A percentile compares a stretch with the other conserved stretches of the same genome.
Conservation (phyloP, 2,797 vertebrate species). For the Diplodus puntazzo region DNA sequence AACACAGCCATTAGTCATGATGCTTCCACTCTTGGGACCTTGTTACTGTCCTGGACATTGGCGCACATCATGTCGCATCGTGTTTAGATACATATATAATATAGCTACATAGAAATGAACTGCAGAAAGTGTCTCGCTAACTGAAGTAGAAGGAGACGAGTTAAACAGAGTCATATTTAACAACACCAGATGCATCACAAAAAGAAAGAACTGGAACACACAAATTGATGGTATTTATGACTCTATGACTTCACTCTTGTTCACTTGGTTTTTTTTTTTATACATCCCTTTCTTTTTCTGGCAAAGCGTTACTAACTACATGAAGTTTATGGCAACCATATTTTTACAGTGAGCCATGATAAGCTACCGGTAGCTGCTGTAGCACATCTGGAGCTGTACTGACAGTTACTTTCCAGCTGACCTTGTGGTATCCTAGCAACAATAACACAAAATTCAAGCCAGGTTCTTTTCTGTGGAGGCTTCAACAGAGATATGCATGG, state of each 20-base stretch:
- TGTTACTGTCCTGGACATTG: neutral
- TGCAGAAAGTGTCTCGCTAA: neutral
- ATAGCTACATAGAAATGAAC: neutral
- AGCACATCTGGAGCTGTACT: slow-evolving; percentile 9
- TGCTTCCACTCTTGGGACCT: neutral
- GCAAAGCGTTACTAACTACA: too few species aligned
- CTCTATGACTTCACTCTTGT: neutral
- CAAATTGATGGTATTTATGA: neutral
- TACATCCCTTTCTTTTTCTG: neutral
- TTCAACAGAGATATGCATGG: slow-evolving; percentile 8
- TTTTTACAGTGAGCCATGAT: neutral
- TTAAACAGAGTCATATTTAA: neutral
- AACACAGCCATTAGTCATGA: neutral
- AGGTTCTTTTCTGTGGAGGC: slow-evolving; percentile 12
- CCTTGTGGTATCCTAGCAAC: slow-evolving; percentile 57
- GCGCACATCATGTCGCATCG: neutral
- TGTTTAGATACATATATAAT: too few species aligned
- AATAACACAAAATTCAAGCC: slow-evolving; percentile 29
- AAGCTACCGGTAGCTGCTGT: neutral
- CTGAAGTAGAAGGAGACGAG: neutral
- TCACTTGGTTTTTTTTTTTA: neutral
- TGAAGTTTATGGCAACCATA: neutral
- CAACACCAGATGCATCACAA: neutral
- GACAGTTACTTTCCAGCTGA: slow-evolving; percentile 17
- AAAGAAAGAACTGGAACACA: neutral